Percentiles rank a stretch among this genome's conserved stretches.
Evolutionary conservation across 2,888 invertebrate genomes (phyloP).

Genomic region (Lissocephala sabroskyi): DNA sequence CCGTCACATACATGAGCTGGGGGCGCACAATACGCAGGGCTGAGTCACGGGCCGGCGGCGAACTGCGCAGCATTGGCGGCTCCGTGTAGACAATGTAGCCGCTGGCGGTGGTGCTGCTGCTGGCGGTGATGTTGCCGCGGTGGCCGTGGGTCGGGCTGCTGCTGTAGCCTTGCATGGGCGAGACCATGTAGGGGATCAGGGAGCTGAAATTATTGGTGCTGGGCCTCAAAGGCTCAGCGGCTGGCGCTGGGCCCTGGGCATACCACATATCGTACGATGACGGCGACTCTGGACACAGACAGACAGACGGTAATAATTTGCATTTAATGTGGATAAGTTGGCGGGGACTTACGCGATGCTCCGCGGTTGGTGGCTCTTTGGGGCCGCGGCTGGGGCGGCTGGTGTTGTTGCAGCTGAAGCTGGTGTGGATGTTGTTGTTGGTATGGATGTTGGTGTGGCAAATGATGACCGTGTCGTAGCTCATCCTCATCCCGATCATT

Average conservation of each 20-base stretch:
- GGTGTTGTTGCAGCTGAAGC: no score
- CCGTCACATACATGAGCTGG: background rate
- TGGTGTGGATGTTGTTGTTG: no score
- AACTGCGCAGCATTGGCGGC: background rate
- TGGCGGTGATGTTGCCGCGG: conserved; percentile 12
- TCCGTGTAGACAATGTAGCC: background rate
- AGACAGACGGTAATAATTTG: no score
- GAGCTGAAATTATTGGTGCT: no score
- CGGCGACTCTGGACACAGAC: background rate
- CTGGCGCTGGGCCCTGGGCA: conserved; percentile 9
- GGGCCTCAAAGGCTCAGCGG: no score
- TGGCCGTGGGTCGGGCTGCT: no score
- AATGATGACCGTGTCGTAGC: conserved; percentile 55
- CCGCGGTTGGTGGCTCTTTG: background rate
- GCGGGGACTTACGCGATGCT: background rate
- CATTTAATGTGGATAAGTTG: background rate
- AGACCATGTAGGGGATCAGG: no score
- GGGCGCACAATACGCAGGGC: conserved; percentile 12
- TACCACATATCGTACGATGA: conserved; percentile 1
- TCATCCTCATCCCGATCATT: conserved; percentile 69
- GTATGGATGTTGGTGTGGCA: conserved; percentile 23
- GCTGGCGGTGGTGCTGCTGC: conserved; percentile 2
- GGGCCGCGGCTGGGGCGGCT: conserved; percentile 1
- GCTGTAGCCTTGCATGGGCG: no score
- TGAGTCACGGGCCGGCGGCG: conserved; percentile 17